Conservation (phyloP, 2,797 vertebrate species). For the Urocyon cinereoargenteus region DNA sequence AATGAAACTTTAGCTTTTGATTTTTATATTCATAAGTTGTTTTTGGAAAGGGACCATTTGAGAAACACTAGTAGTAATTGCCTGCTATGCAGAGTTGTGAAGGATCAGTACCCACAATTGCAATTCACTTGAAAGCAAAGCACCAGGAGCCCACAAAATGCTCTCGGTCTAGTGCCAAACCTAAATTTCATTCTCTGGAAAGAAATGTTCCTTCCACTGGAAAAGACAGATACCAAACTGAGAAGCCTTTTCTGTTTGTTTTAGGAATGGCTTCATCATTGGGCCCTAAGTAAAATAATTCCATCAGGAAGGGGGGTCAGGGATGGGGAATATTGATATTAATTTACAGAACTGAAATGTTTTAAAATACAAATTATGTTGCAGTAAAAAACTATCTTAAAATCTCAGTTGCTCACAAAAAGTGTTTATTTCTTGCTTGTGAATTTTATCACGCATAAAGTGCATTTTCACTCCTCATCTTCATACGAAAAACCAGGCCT, state of each 20-base stretch:
- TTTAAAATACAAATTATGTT: neutral
- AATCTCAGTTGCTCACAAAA: neutral
- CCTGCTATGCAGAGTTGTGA: slow-evolving; percentile 33
- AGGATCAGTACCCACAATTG: slow-evolving; percentile 66
- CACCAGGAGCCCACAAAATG: slow-evolving; percentile 66
- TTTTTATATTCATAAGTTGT: slow-evolving; percentile 80
- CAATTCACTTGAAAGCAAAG: slow-evolving; percentile 65
- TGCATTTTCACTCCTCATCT: neutral
- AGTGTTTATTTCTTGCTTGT: neutral
- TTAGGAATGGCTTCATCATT: slow-evolving; percentile 60
- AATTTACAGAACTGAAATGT: neutral
- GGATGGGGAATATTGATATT: neutral
- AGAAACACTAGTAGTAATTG: slow-evolving; percentile 79
- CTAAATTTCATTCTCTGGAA: slow-evolving; percentile 59
- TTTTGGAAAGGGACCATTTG: slow-evolving; percentile 73
- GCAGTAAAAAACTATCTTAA: neutral
- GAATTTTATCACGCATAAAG: neutral
- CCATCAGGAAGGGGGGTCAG: rapidly evolving
- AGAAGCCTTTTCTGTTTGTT: slow-evolving; percentile 42
- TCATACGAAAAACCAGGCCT: neutral
- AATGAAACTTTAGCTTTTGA: slow-evolving; percentile 82
- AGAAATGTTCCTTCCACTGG: slow-evolving; percentile 69
- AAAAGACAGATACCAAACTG: slow-evolving; percentile 62
- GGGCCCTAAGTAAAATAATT: slow-evolving; percentile 38
- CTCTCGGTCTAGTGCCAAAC: slow-evolving; percentile 64